Base-by-base conservation (phyloP, 2,888 invertebrate species). In the Lasioglossum oenotherae region DNA sequence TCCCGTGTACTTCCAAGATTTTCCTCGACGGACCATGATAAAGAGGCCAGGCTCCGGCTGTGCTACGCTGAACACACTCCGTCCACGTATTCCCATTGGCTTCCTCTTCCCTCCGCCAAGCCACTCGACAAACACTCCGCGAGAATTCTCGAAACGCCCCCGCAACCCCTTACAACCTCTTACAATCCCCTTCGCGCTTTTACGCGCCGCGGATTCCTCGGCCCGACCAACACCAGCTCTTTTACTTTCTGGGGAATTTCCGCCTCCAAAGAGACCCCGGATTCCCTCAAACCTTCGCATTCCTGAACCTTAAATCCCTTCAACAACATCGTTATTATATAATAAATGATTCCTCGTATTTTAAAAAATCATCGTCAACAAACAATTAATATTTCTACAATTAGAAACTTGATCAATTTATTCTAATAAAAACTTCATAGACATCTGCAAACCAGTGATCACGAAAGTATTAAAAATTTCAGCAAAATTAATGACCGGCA, bases 121-220 rank as follows among this genome's bases (percentile, higher is more conserved):
- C 84, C 76, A 74, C 90, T 87, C 82, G 78, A 46, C 88, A 81
- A 90, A 88, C 84, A 87, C 81, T 73, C 27, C 19, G 31, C 73
- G 46, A 73, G 73, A 46, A 46, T 46, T 73, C 73, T 10, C 46
- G 31, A 46, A 46, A 73, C 73, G 46, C 27, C 16, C 35, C 35
- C 64, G 44, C 44, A 44, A 41, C 71, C 53, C 53, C 53, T 53
- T 53, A 23, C 23, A 53, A n/a, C 53, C 53, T 23, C 53, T 53
- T 53, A 53, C 53, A 53, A 23, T 10, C 53, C 53, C 27, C 14
- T 31, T 14, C 60, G 27, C 27, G 60, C 60, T 64, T 64, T 64
- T 31, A 64, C 60, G 31, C 60, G 60, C 60, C 60, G 60, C 60
- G 60, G 60, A 64, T 64, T 64, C 16, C 60, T 64, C 27, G 16